Percentiles rank a stretch among this genome's conserved stretches.
Evolutionary conservation across 2,797 vertebrate species (phyloP).

Genomic region (Diplodus sargus): DNA sequence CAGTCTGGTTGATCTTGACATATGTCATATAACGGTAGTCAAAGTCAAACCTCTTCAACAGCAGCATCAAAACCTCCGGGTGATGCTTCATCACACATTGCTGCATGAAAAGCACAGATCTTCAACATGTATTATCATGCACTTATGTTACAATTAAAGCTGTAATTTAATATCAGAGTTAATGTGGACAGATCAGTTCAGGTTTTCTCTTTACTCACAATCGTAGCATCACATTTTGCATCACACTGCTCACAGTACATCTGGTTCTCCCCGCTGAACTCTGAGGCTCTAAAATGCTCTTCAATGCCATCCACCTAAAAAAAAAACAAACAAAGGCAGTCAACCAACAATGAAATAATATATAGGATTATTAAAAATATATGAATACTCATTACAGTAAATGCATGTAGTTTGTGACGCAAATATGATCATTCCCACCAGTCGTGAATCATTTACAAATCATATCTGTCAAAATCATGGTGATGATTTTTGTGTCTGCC

Average conservation of each 20-base stretch:
- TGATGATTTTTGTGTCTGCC: too few species aligned
- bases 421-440: too few species aligned
- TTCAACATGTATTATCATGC: background rate
- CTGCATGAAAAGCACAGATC: conserved; percentile 49
- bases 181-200: rapidly evolving
- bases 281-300: conserved; percentile 46
- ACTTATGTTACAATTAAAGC: too few species aligned
- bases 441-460: too few species aligned
- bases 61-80: conserved; percentile 78
- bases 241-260: conserved; percentile 79
- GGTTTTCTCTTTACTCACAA: conserved; percentile 64
- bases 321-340: background rate
- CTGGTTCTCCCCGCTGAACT: conserved; percentile 72
- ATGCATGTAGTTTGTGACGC: too few species aligned
- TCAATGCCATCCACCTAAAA: conserved; percentile 37
- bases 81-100: conserved; percentile 53
- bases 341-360: background rate
- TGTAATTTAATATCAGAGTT: too few species aligned
- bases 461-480: too few species aligned
- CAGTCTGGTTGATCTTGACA: conserved; percentile 63
- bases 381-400: too few species aligned
- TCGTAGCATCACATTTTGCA: conserved; percentile 67
- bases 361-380: too few species aligned
- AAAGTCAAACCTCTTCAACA: conserved; percentile 83
- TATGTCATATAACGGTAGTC: conserved; percentile 65